phyloP scores from a whole-genome alignment of 2,797 vertebrate genomes.

The Sebastes diaconus region DNA sequence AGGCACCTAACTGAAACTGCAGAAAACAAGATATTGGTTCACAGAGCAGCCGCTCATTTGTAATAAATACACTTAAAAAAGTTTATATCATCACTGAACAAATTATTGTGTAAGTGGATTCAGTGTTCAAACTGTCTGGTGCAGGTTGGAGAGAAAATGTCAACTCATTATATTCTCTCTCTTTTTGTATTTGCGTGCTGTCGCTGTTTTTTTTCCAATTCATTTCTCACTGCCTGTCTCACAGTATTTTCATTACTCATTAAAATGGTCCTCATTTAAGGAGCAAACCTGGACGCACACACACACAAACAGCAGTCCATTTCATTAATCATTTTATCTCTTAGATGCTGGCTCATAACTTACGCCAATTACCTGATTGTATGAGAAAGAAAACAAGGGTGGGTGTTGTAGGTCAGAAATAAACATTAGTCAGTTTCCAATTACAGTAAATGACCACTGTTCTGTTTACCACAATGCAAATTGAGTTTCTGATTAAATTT shows the following conservation, averaged over 20 bases:
- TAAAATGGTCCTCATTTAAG: constrained; percentile 31
- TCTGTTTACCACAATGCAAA: neutral
- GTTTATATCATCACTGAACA: constrained; percentile 19
- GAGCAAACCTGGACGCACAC: neutral
- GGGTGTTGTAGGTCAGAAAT: neutral
- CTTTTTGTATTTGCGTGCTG: neutral
- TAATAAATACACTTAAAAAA: constrained; percentile 40
- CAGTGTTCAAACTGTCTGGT: neutral
- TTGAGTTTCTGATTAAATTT: neutral
- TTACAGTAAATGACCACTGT: neutral
- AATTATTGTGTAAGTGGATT: constrained; percentile 4
- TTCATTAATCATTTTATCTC: constrained; percentile 34
- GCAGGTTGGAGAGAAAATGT: constrained; percentile 27
- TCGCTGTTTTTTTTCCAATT: neutral
- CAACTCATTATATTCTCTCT: constrained; percentile 29
- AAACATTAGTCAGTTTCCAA: neutral
- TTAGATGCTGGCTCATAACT: constrained; percentile 11
- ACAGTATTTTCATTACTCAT: constrained; percentile 15
- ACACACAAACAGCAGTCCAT: neutral
- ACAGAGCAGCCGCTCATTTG: constrained; percentile 21
- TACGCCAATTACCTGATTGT: constrained; percentile 38
- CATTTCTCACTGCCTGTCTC: neutral
- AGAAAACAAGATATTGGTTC: constrained; percentile 33
- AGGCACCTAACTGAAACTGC: neutral
- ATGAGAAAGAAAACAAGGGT: neutral